Percentiles rank a stretch among this genome's conserved stretches.
phyloP scores from a whole-genome alignment of 2,113 vertebrate genomes.

The Benitochromis conjunctus region DNA sequence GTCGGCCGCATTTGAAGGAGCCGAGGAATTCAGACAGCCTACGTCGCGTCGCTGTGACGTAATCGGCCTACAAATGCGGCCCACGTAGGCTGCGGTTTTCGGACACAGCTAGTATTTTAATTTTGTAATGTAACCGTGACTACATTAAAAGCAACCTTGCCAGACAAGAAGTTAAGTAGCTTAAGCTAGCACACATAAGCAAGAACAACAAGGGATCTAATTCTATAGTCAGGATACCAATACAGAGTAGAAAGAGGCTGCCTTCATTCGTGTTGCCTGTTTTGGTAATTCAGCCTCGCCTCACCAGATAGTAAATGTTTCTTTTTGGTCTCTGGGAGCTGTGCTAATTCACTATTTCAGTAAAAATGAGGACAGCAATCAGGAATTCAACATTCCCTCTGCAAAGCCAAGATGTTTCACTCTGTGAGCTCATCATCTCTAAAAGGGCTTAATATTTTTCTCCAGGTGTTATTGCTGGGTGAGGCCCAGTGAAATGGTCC shows the following conservation, averaged over 20 bases:
- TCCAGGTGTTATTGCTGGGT: slow-evolving; percentile 35
- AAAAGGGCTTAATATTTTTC: not conserved
- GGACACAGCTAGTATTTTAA: too few species aligned
- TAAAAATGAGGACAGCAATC: not conserved
- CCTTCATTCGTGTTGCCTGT: not conserved
- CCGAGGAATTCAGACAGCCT: too few species aligned
- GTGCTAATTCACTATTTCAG: slow-evolving; percentile 3
- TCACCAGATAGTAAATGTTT: not conserved
- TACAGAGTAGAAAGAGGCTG: not conserved
- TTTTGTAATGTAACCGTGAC: not conserved
- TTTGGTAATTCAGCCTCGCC: not conserved
- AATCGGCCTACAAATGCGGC: too few species aligned
- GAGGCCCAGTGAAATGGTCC: slow-evolving; percentile 29
- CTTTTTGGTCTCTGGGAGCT: not conserved
- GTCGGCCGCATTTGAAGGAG: too few species aligned
- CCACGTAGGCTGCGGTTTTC: too few species aligned
- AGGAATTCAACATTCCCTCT: not conserved
- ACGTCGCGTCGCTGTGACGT: too few species aligned
- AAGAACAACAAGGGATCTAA: not conserved
- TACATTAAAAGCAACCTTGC: not conserved
- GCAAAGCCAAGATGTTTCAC: not conserved
- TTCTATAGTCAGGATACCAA: not conserved
- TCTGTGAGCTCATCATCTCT: slow-evolving; percentile 14
- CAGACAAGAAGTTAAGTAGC: not conserved
- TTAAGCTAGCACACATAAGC: not conserved